Evolutionary conservation across 2,888 invertebrate genomes (phyloP), one percentile per base, ranked within the genome.

Genomic region (Drosophila flavopinicola): DNA sequence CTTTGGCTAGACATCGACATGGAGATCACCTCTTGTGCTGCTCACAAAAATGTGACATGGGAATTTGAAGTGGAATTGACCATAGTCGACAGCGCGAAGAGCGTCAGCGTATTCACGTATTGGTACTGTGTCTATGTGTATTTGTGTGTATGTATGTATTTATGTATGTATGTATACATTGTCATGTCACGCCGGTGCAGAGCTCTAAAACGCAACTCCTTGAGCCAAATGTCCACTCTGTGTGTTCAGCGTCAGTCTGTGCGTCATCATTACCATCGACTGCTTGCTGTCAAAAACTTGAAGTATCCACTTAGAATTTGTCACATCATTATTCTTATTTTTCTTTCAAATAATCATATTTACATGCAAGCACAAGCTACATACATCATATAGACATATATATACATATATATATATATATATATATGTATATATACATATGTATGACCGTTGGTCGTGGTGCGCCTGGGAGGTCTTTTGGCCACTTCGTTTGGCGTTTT

Each of bases 291-390:
- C 61, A 49, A 73, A 63, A 75, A 64, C 51, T 32, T 85, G 42
- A 83, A 85, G 85, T 85, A 66, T 74, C 85, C 85, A 85, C 84
- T 82, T 69, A 75, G 78, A 85, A 86, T 86, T 84, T 86, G 86
- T 86, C 86, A 87, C 87, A 86, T 86, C 86, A 86, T 86, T 86
- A 87, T 86, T 87, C 87, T 85, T 86, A 85, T 87, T 87, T 85
- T 85, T 87, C 75, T 84, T 82, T 84, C 69, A 66, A 78, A 78
- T 73, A 80, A 80, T 80, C 83, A 79, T 79, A 79, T 76, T 69
- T 76, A 76, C 73, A 69, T 52, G 48, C 56, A 47, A 35, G 29
- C 29, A 29, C 17, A 9, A 27, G 29, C 29, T 11, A 20, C 11
- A 11, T 10, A 13, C 9, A 13, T 32, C 23, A 25, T 11, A 27